Evolutionary conservation across 2,113 vertebrate genomes (phyloP), one percentile per base, ranked within the genome.

Genomic region (Bubo scandiacus): DNA sequence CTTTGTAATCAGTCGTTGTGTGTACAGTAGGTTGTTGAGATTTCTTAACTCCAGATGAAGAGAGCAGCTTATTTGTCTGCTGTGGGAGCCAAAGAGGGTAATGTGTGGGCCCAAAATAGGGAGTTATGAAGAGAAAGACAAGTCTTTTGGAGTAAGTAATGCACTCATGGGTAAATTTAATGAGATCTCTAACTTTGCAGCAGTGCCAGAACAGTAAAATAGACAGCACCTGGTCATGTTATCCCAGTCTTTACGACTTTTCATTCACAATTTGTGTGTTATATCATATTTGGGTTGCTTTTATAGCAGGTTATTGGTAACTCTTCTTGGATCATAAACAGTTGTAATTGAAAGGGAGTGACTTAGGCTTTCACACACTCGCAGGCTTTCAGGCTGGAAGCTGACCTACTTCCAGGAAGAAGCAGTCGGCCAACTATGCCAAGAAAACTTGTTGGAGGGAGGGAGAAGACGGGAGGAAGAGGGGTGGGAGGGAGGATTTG

Each of bases 391-490:
- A 14, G 65, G 13, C 75, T 92, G 57, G 68, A 74, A 51, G 47
- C 61, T 89, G 86, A 93, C 90, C 88, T 92, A 81, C 72, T 95
- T 96, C 86, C 90, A 92, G 75, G 85, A 94, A 71, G 86, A 55
- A 81, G 57, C 57, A 63, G 82, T 32, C 32, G 0, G 63, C 38
- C 36, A 80, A 17, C 45, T 23, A 51, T 71, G 42, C 88, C 80
- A 93, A 93, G 83, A 88, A 96, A 84, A 65, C 23, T 66, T 83
- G 49, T 13, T 58, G 72, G 21, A 83, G 67, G 38, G 49, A 66
- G 59, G 36, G n/a, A 57, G 45, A 65, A 43, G 19, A 81, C 29
- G 38, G 27, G n/a, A 63, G 21, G 43, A 96, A 83, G 54, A 70
- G 30, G 15, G 22, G 29, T 0, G 3, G 49, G 55, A 62, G 61